These are phyloP conservation scores for Vanessa tameamea DNA, from an alignment of 1,140 invertebrate genomes.

Conservation along the genomic window DNA sequence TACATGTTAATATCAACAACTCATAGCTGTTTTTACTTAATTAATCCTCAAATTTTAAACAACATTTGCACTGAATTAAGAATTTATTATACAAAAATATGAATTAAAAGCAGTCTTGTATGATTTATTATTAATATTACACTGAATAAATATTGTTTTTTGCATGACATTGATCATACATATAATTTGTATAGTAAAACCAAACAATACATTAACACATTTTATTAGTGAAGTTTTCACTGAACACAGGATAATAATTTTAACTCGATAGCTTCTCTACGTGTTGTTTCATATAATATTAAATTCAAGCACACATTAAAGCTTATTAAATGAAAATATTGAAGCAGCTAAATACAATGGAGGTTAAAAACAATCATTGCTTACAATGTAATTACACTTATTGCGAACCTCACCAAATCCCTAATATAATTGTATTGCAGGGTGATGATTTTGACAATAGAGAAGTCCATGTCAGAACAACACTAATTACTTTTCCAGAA, in stretches of 20 bases:
- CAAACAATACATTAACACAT: background rate
- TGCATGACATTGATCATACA: background rate
- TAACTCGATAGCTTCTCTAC: background rate
- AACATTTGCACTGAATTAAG: background rate
- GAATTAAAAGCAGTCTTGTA: slow-evolving; percentile 8
- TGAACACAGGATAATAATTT: slow-evolving; percentile 2
- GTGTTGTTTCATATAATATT: background rate
- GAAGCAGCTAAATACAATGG: slow-evolving; percentile 1
- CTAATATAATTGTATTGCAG: background rate
- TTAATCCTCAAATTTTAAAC: slow-evolving; percentile 3
- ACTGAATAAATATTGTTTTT: background rate
- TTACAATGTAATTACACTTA: background rate
- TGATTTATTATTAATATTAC: slow-evolving; percentile 7
- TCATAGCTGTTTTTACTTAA: slow-evolving; percentile 3
- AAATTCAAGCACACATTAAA: background rate
- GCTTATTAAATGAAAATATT: background rate
- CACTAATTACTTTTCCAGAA: slow-evolving; percentile 89
- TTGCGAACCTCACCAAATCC: background rate
- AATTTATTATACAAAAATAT: slow-evolving; percentile 18
- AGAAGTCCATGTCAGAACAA: slow-evolving; percentile 1
- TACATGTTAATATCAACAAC: slow-evolving; percentile 19
- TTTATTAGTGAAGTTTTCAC: background rate
- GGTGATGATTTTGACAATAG: background rate
- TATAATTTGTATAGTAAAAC: slow-evolving; percentile 1
- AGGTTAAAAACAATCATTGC: background rate